Evolutionary conservation across 2,888 invertebrate genomes (phyloP).

Genomic region (Parascotia fuliginaria): DNA sequence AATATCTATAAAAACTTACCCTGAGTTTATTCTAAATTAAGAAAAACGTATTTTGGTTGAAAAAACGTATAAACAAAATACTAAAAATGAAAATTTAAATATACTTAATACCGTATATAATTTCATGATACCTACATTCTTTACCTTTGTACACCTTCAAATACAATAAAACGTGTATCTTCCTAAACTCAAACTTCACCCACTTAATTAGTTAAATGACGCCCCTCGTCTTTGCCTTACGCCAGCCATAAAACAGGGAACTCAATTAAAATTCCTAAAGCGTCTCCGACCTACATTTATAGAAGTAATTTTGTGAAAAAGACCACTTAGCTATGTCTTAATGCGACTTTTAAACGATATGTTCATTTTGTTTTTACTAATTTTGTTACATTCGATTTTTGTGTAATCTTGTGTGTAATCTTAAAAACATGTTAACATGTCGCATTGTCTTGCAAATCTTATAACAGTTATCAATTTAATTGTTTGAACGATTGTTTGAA

Average conservation of each 20-base stretch:
- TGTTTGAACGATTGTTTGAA: too few species aligned
- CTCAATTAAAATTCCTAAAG: conserved; percentile 77
- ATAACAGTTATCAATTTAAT: too few species aligned
- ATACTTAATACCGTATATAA: too few species aligned
- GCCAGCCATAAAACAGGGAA: conserved; percentile 50
- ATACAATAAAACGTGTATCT: not conserved
- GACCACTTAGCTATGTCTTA: conserved; percentile 44
- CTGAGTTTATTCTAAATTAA: too few species aligned
- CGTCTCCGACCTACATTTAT: conserved; percentile 63
- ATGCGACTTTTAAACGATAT: conserved; percentile 35
- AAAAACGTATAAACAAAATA: too few species aligned
- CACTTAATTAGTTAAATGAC: not conserved
- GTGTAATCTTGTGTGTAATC: not conserved
- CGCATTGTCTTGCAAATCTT: too few species aligned
- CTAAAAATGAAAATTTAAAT: too few species aligned
- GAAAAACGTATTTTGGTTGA: too few species aligned
- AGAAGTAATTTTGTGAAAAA: conserved; percentile 65
- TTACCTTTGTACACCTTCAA: too few species aligned
- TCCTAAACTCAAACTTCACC: not conserved
- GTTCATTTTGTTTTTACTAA: conserved; percentile 47
- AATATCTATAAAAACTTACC: too few species aligned
- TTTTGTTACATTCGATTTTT: conserved; percentile 7
- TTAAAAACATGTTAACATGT: too few species aligned
- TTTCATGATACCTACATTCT: too few species aligned
- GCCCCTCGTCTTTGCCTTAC: conserved; percentile 26